Conservation (phyloP, 2,113 vertebrate genomes). For the Plestiodon gilberti region DNA sequence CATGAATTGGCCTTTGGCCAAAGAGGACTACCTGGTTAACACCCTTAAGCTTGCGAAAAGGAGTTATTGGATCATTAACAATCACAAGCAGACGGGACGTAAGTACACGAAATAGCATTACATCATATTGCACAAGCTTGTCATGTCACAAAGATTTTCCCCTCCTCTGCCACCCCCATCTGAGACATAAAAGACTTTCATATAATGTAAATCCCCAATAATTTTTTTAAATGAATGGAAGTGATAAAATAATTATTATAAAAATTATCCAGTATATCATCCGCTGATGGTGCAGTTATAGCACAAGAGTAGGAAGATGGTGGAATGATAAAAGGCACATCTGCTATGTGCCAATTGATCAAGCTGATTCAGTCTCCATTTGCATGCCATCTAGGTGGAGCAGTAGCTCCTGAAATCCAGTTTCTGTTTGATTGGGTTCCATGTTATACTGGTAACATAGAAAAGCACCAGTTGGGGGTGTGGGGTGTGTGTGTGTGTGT, state of each 20-base stretch:
- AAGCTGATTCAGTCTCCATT: not conserved
- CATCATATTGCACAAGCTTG: rapidly evolving
- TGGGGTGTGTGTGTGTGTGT: not conserved
- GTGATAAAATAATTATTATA: constrained; percentile 21
- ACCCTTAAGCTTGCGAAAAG: constrained; percentile 13
- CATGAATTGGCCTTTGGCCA: not conserved
- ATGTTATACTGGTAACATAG: not conserved
- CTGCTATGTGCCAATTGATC: not conserved
- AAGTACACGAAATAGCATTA: not conserved
- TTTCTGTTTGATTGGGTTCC: not conserved
- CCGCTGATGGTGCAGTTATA: rapidly evolving
- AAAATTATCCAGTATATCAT: rapidly evolving
- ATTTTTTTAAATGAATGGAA: constrained; percentile 56
- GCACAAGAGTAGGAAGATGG: rapidly evolving
- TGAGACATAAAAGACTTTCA: not conserved
- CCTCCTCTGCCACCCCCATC: not conserved
- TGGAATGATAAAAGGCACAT: rapidly evolving
- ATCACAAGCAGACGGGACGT: not conserved
- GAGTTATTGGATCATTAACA: not conserved
- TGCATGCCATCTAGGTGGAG: not conserved
- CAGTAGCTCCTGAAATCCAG: not conserved
- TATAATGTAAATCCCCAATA: not conserved
- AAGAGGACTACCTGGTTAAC: not conserved
- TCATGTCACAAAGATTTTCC: rapidly evolving
- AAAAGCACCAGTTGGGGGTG: not conserved